Percentiles rank a stretch among this genome's conserved stretches.
Evolutionary conservation across 1,140 invertebrate genomes (phyloP).

Genomic region (Phortica variegata): DNA sequence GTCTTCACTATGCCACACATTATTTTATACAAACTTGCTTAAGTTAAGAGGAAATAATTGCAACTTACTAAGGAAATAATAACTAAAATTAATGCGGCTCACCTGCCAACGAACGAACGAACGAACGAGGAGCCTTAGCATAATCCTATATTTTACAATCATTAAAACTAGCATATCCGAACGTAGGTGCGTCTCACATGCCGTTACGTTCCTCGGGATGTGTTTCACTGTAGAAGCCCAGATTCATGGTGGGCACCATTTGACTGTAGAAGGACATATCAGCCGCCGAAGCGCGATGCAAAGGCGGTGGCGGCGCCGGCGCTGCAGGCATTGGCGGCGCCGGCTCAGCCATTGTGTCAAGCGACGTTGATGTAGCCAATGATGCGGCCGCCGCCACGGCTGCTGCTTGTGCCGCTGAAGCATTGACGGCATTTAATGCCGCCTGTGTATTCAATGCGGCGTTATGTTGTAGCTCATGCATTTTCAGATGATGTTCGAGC

Average conservation of each 20-base stretch:
- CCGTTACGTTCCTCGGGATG: conserved; percentile 33
- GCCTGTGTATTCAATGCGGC: conserved; percentile 36
- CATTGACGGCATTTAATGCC: conserved; percentile 27
- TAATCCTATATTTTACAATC: no score
- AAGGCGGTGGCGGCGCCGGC: conserved; percentile 2
- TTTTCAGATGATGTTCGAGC: conserved; percentile 62
- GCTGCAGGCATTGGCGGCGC: background rate
- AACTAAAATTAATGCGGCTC: no score
- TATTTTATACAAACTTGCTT: no score
- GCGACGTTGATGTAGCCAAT: conserved; percentile 2
- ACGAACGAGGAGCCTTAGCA: no score
- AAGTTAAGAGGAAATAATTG: no score
- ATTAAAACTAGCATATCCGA: no score
- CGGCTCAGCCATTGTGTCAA: conserved; percentile 10
- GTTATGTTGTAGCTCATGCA: conserved; percentile 56
- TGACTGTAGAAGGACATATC: conserved; percentile 48
- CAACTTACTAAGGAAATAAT: no score
- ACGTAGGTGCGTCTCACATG: no score
- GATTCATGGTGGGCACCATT: conserved; percentile 51
- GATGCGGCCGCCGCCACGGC: conserved; percentile 4
- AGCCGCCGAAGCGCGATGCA: conserved; percentile 29
- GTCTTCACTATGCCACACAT: no score
- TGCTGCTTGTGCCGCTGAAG: background rate
- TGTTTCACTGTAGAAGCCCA: conserved; percentile 50
- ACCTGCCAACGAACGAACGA: no score